phyloP scores from a whole-genome alignment of 30 jellyfish, hydroid and myxozoan genomes.

The Catostylus mosaicus region DNA sequence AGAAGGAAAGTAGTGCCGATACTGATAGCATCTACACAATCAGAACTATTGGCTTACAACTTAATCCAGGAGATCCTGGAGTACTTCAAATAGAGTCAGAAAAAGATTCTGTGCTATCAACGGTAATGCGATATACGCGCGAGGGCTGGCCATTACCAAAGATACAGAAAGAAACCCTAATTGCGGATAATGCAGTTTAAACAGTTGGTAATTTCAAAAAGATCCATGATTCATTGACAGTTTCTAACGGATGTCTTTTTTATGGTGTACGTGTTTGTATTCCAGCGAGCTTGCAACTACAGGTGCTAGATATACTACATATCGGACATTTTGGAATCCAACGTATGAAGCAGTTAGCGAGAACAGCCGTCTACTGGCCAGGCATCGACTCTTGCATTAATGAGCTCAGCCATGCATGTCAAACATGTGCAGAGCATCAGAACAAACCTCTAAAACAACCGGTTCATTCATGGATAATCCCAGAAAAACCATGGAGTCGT shows the following conservation, averaged over 20 bases:
- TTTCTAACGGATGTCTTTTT: conserved; percentile 10
- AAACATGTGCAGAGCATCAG: conserved; percentile 49
- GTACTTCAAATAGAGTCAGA: conserved; percentile 12
- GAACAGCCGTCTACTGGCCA: conserved; percentile 66
- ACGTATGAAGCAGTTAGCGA: conserved; percentile 46
- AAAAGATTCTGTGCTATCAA: conserved; percentile 30
- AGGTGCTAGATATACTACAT: conserved; percentile 41
- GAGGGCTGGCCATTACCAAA: conserved; percentile 37
- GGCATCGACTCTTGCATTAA: conserved; percentile 18
- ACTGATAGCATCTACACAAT: conserved; percentile 1
- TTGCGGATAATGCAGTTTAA: not conserved
- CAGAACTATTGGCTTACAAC: conserved; percentile 11
- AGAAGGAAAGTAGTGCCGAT: conserved; percentile 29
- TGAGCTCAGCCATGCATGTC: conserved; percentile 1
- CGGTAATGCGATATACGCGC: not conserved
- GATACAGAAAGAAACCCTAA: not conserved
- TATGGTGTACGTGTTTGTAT: conserved; percentile 36
- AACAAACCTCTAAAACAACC: conserved; percentile 26
- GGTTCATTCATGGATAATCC: conserved; percentile 29
- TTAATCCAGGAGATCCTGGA: conserved; percentile 12
- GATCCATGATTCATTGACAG: conserved; percentile 2
- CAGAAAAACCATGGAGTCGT: conserved; percentile 45
- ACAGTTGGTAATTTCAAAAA: not conserved
- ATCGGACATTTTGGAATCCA: conserved; percentile 65
- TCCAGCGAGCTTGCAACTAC: conserved; percentile 11